These are phyloP conservation scores for Cantharis flavilabris DNA, from an alignment of 2,888 invertebrate species.

Conservation along the genomic window DNA sequence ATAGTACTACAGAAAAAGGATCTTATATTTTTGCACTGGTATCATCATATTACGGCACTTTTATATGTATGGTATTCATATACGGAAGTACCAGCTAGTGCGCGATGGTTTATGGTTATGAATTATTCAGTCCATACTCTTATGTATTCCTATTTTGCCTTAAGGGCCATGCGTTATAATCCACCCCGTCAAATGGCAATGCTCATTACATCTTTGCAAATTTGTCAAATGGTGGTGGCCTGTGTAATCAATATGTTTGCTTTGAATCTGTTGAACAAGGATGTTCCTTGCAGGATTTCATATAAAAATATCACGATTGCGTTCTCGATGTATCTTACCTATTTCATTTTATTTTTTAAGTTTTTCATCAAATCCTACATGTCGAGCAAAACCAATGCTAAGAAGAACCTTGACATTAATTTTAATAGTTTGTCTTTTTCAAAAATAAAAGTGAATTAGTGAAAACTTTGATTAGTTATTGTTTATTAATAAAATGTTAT, in stretches of 20 bases:
- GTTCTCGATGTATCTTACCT: conserved; percentile 94
- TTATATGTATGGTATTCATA: conserved; percentile 94
- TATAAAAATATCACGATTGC: conserved; percentile 84
- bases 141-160: conserved; percentile 91
- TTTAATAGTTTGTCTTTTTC: not conserved
- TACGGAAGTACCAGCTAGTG: conserved; percentile 86
- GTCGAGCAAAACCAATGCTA: conserved; percentile 42
- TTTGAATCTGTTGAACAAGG: conserved; percentile 75
- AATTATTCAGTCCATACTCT: conserved; percentile 90
- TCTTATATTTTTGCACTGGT: conserved; percentile 94
- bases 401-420: not conserved
- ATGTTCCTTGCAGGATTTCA: conserved; percentile 81
- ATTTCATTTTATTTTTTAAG: conserved; percentile 88
- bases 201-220: conserved; percentile 87
- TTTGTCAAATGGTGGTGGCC: conserved; percentile 93
- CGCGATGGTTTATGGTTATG: conserved; percentile 94
- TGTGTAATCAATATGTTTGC: conserved; percentile 89
- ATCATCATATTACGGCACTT: conserved; percentile 93
- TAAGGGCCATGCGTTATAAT: conserved; percentile 82
- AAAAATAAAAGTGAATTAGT: not conserved
- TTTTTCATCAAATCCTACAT: conserved; percentile 94
- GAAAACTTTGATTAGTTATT: too few relatives aligned
- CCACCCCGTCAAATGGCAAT: conserved; percentile 86
- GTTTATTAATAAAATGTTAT: too few relatives aligned
- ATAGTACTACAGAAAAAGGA: conserved; percentile 92